Conservation (phyloP, 2,888 invertebrate genomes). For the Ochropacha duplaris region DNA sequence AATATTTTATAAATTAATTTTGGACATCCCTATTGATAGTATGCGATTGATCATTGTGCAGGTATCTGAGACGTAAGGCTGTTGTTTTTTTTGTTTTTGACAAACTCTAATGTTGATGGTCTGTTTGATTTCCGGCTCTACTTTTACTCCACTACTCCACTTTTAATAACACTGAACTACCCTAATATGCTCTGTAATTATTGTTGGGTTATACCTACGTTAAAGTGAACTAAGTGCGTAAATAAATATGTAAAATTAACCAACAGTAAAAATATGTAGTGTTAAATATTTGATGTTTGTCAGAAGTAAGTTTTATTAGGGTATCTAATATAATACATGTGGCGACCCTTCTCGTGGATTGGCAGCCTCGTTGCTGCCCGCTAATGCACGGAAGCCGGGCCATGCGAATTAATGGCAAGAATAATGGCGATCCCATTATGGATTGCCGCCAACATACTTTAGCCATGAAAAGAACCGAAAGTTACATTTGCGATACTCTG, state of each 20-base stretch:
- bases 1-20: too few species aligned
- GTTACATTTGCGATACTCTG: constrained; percentile 83
- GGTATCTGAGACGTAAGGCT: too few species aligned
- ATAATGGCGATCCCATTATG: constrained; percentile 84
- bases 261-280: background rate
- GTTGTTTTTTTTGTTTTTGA: too few species aligned
- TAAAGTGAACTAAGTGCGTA: too few species aligned
- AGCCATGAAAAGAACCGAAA: constrained; percentile 83
- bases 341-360: constrained; percentile 67
- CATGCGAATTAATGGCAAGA: constrained; percentile 83
- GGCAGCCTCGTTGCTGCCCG: constrained; percentile 72
- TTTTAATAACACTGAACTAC: too few species aligned
- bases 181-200: too few species aligned
- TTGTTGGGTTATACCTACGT: too few species aligned
- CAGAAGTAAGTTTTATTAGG: constrained; percentile 23
- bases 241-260: background rate
- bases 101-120: too few species aligned
- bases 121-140: too few species aligned
- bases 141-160: too few species aligned
- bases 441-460: constrained; percentile 84
- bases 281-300: background rate
- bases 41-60: too few species aligned
- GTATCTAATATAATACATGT: constrained; percentile 45
- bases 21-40: too few species aligned
- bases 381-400: constrained; percentile 82